These are phyloP conservation scores for Champsocephalus gunnari DNA, from an alignment of 2,797 vertebrate genomes.

Conservation along the genomic window DNA sequence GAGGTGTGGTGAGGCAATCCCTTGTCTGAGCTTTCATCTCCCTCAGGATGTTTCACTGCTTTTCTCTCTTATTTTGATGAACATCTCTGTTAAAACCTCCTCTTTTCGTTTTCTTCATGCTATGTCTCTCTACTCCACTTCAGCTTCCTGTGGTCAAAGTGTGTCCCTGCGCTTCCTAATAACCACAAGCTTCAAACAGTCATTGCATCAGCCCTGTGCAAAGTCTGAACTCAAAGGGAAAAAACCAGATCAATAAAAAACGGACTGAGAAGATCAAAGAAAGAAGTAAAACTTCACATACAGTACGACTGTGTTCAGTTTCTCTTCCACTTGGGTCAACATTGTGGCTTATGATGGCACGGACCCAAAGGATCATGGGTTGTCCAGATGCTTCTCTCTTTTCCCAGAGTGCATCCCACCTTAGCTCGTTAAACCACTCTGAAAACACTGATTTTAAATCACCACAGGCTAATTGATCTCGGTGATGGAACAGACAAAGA, in stretches of 20 bases:
- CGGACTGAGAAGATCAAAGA: constrained; percentile 31
- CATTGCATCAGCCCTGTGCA: constrained; percentile 32
- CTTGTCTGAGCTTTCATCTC: constrained; percentile 54
- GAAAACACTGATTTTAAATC: constrained; percentile 69
- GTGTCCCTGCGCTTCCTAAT: constrained; percentile 24
- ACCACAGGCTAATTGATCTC: constrained; percentile 21
- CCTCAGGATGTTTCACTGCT: constrained; percentile 62
- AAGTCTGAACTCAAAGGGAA: constrained; percentile 5
- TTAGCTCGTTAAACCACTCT: constrained; percentile 55
- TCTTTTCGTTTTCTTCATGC: constrained; percentile 1
- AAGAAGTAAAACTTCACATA: background rate
- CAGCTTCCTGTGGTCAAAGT: constrained; percentile 6
- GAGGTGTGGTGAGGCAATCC: constrained; percentile 33
- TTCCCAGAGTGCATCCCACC: constrained; percentile 64
- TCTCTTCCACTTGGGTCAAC: constrained; percentile 14
- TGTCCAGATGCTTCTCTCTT: constrained; percentile 26
- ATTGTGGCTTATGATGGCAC: constrained; percentile 20
- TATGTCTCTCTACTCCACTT: constrained; percentile 16
- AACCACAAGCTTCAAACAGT: constrained; percentile 42
- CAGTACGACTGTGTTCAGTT: constrained; percentile 18
- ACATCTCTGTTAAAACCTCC: constrained; percentile 38
- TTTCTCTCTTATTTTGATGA: constrained; percentile 20
- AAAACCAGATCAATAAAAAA: constrained; percentile 28
- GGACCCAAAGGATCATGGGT: constrained; percentile 14
- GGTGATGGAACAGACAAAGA: constrained; percentile 32